These are phyloP conservation scores for Zygogramma bicolorata DNA, from an alignment of 2,888 invertebrate species.

Conservation along the genomic window DNA sequence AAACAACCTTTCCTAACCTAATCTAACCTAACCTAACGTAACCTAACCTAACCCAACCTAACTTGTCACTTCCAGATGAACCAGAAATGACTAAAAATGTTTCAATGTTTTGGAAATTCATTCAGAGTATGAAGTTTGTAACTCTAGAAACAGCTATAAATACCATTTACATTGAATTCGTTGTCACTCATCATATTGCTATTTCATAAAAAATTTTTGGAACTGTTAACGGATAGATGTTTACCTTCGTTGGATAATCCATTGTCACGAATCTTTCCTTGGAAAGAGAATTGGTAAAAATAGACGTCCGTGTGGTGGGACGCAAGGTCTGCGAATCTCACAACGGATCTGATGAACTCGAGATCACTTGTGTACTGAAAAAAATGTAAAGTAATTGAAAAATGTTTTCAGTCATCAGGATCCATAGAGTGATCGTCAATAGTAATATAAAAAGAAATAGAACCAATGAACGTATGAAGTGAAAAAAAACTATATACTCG, in stretches of 20 bases:
- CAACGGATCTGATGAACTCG: slow-evolving; percentile 33
- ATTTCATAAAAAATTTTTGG: not conserved
- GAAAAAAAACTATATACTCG: not conserved
- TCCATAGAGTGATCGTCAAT: too few species aligned
- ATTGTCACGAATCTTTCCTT: slow-evolving; percentile 33
- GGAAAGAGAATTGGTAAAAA: slow-evolving; percentile 42
- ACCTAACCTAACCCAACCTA: too few species aligned
- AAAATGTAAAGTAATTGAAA: not conserved
- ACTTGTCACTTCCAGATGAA: not conserved
- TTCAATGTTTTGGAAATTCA: too few species aligned
- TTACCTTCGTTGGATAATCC: slow-evolving; percentile 26
- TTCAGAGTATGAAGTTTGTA: too few species aligned
- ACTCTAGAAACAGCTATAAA: too few species aligned
- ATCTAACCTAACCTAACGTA: too few species aligned
- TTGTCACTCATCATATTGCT: too few species aligned
- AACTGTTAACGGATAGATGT: not conserved
- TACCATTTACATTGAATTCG: too few species aligned
- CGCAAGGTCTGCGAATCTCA: slow-evolving; percentile 43
- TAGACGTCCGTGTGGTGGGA: slow-evolving; percentile 39
- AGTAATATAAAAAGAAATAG: too few species aligned
- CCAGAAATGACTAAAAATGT: too few species aligned
- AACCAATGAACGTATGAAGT: not conserved
- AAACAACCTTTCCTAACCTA: too few species aligned
- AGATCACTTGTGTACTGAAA: slow-evolving; percentile 44
- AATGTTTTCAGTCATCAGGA: not conserved